These are phyloP conservation scores for Dolichallabes microphthalmus DNA, from an alignment of 2,113 vertebrate genomes.

Conservation along the genomic window DNA sequence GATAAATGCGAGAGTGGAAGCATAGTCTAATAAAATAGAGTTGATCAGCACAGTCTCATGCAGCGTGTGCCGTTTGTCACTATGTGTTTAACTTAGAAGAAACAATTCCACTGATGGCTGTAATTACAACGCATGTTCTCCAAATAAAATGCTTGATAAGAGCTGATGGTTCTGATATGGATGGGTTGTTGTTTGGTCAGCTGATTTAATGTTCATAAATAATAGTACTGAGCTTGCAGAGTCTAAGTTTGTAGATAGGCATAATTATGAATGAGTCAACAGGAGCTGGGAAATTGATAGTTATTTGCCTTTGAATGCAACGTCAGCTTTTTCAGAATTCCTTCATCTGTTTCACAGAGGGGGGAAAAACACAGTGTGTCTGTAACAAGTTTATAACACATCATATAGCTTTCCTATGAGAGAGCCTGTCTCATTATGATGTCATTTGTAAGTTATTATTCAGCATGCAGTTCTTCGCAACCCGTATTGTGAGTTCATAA, in stretches of 20 bases:
- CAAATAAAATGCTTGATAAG: background rate
- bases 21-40: background rate
- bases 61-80: background rate
- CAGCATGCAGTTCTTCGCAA: background rate
- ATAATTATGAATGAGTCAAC: background rate
- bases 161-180: background rate
- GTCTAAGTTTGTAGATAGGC: background rate
- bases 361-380: background rate
- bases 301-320: background rate
- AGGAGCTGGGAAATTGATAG: background rate
- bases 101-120: background rate
- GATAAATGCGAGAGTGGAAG: slow-evolving; percentile 10
- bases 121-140: background rate
- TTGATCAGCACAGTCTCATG: background rate
- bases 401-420: background rate
- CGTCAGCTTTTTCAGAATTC: background rate
- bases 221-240: background rate
- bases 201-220: background rate
- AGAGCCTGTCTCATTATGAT: background rate
- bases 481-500: background rate
- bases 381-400: background rate
- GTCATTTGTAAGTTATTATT: background rate
- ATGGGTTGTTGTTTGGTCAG: background rate
- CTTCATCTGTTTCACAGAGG: background rate
- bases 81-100: background rate